Evolutionary conservation across 1,140 invertebrate genomes (phyloP), one percentile per base, ranked within the genome.

Genomic region (Euwallacea similis): DNA sequence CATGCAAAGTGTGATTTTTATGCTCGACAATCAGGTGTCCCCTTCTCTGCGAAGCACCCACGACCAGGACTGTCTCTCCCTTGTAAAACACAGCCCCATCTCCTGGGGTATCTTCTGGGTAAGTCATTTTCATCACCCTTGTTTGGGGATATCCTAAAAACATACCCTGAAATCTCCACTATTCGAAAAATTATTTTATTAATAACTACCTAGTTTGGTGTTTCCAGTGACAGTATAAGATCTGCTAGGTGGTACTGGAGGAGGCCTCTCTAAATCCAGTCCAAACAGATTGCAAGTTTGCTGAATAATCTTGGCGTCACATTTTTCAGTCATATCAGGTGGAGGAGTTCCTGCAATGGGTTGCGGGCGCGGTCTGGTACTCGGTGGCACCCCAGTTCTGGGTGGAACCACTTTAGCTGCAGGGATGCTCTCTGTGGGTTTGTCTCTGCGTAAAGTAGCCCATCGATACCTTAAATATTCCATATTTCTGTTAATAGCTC

Each of bases 201-300:
- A 50, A 50, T 10, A n/a, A 16, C 33, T 72, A 72, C 71, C 71
- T 66, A 97, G 82, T 84, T 96, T 96, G n/a, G 93, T 92, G 82
- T 96, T 96, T 68, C 93, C 93, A 42, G 91, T 86, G 47, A 97
- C 92, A 41, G 93, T 96, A 82, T 97, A 97, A 0, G 93, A 88
- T 73, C 95, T 87, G 76, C 92, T 93, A 6, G 93, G 92, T 6
- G 95, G 95, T 47, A 97, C 89, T 13, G 94, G 94, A 7, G 94
- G 95, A 10, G 94, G 94, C 72, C 93, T 86, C 83, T 96, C 93
- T 83, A 95, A 85, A 84, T 96, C 94, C 33, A 96, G 84, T 6
- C 94, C 94, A 79, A 95, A 95, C 6, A 96, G 84, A 43, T 90
- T 92, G 80, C 94, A 96, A 44, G 94, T 96, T 78, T 95, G 91